Evolutionary conservation across 2,113 vertebrate species (phyloP), one percentile per base, ranked within the genome.

Genomic region (Phalacrocorax brasilianus): DNA sequence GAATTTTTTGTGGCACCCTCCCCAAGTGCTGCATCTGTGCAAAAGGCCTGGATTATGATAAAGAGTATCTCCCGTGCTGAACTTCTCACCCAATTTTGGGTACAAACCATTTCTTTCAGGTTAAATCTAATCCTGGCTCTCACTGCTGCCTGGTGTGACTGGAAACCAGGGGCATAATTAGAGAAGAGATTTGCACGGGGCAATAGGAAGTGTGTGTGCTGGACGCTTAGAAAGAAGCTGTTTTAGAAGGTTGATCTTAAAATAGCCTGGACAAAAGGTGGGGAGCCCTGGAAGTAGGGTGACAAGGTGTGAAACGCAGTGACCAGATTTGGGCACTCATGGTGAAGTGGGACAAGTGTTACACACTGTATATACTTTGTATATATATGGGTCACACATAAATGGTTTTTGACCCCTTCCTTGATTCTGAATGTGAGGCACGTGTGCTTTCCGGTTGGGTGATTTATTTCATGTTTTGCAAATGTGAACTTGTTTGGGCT

Each of bases 311-410:
- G 42, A 89, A 91, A 86, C 73, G 14, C 7, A 5, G 42, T 42
- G 17, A 33, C 23, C 11, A n/a, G 59, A 26, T 62, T 62, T 53
- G 38, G 52, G 22, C 40, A 30, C 28, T 70, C 24, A 4, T 22
- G 26, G 33, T 63, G n/a, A 59, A 45, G 50, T 58, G 28, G 13
- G 35, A 76, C 45, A 80, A 44, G 33, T 1, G 3, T 70, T 71
- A 49, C 12, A 11, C 7, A 4, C 21, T 22, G 10, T 20, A 14
- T 21, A 2, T 38, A 9, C 47, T 62, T 66, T 67, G 17, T 75
- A 26, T 3, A 1, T 75, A 26, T 3, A 1, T 38, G 59, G 27
- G 50, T 83, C 38, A 78, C 19, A 55, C 0, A 0, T 17, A 50
- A 27, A 26, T 78, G 30, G 18, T 24, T 87, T 91, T 88, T 89